Percentiles rank a stretch among this genome's conserved stretches.
Evolutionary conservation across 2,888 invertebrate species (phyloP).

Genomic region (Meiosimyza platycephala): DNA sequence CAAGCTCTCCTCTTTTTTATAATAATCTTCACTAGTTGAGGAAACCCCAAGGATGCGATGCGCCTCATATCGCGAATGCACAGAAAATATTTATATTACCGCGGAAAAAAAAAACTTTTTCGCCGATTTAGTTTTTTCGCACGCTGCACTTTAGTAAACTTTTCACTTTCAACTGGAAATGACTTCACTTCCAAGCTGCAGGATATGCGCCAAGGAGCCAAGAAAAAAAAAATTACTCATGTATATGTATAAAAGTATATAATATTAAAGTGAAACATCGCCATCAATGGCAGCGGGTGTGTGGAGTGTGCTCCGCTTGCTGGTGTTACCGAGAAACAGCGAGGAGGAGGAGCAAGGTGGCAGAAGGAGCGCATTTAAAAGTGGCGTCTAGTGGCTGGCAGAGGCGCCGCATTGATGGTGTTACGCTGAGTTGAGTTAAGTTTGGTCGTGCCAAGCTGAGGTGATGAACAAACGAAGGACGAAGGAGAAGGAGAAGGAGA

Average conservation of each 20-base stretch:
- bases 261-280: slow-evolving; percentile 37
- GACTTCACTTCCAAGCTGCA: slow-evolving; percentile 29
- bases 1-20: not conserved
- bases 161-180: slow-evolving; percentile 55
- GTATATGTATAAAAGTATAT: slow-evolving; percentile 26
- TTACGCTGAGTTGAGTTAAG: slow-evolving; percentile 3
- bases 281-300: not conserved
- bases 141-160: slow-evolving; percentile 52
- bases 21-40: not conserved
- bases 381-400: slow-evolving; percentile 1
- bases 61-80: not conserved
- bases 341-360: too few species aligned
- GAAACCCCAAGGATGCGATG: not conserved
- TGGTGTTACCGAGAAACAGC: too few species aligned
- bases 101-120: slow-evolving; percentile 36
- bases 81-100: not conserved
- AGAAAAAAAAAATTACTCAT: slow-evolving; percentile 2
- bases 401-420: not conserved
- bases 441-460: slow-evolving; percentile 4
- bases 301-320: not conserved
- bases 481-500: not conserved
- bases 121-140: slow-evolving; percentile 44
- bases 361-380: not conserved
- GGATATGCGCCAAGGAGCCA: slow-evolving; percentile 2
- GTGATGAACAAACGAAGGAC: slow-evolving; percentile 1